Evolutionary conservation across 2,888 invertebrate species (phyloP), one percentile per base, ranked within the genome.

Genomic region (Pristionchus exspectatus): DNA sequence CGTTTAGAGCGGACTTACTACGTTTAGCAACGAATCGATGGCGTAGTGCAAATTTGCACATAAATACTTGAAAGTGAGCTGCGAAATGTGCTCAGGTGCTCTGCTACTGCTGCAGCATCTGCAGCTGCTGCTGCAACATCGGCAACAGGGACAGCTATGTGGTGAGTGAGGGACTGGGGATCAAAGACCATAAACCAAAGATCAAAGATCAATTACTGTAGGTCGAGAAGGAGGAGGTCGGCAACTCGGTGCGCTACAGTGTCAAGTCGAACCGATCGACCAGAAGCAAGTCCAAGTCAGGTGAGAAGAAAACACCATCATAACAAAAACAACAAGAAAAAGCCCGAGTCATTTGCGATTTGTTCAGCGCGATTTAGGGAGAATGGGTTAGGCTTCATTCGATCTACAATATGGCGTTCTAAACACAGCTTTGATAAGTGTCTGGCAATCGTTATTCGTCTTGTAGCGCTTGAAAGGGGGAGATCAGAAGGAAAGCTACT

Each of bases 41-140:
- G 5, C 12, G 10, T 77, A 77, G 77, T 24, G 10, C 38, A 77
- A 63, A 30, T 72, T 30, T 44, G 21, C 77, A 30, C 27, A 4
- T 0, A n/a, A 81, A 30, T 30, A 54, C 54, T 14, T 50, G 50
- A 72, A 77, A 44, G 44, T 27, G 50, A 81, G 50, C 81, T 81
- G 44, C 74, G 10, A 77, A 10, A 77, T 77, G 2, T 44, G 27
- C 10, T 63, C 27, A 81, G 81, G 18, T 81, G 24, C 18, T 50
- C 81, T 81, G 81, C 81, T 81, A 81, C 81, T 81, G 50, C 50
- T 44, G 81, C 81, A 44, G 81, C 81, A 50, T 81, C 50, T 81
- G 81, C 81, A 50, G 44, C 44, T 81, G 81, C 81, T 81, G 81
- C 81, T 81, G 81, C 81, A 18, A n/a, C 50, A 9, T 18, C 50